Evolutionary conservation across 2,888 invertebrate species (phyloP).

Genomic region (Plebejus melissa): DNA sequence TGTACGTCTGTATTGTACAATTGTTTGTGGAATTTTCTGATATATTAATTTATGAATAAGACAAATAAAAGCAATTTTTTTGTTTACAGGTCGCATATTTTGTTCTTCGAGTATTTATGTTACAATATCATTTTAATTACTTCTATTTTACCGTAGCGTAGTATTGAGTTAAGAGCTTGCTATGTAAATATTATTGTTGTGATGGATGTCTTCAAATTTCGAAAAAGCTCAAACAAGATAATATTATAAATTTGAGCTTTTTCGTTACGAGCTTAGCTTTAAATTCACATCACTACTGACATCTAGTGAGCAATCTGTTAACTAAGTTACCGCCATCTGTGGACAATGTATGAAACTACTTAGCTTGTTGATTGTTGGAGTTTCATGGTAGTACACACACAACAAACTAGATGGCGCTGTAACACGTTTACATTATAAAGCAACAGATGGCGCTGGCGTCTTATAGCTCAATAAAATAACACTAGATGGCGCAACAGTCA

Average conservation of each 20-base stretch:
- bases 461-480: background rate
- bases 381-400: background rate
- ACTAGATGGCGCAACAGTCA: background rate
- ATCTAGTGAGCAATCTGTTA: background rate
- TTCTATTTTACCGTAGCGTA: too few species aligned
- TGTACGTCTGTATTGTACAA: background rate
- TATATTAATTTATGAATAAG: too few species aligned
- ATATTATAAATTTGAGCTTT: too few species aligned
- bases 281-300: background rate
- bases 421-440: background rate
- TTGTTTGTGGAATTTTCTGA: background rate
- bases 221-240: too few species aligned
- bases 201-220: too few species aligned
- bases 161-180: too few species aligned
- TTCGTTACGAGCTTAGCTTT: background rate
- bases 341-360: background rate
- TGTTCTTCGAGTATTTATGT: too few species aligned
- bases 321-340: background rate
- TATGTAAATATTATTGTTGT: too few species aligned
- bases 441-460: background rate
- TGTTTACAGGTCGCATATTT: too few species aligned
- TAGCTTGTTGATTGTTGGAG: background rate
- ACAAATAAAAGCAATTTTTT: too few species aligned
- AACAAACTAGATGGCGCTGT: conserved; percentile 1
- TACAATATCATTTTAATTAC: too few species aligned